These are phyloP conservation scores for Imbricaverruca yamaguchii DNA, from an alignment of 2,888 invertebrate species.

Conservation along the genomic window DNA sequence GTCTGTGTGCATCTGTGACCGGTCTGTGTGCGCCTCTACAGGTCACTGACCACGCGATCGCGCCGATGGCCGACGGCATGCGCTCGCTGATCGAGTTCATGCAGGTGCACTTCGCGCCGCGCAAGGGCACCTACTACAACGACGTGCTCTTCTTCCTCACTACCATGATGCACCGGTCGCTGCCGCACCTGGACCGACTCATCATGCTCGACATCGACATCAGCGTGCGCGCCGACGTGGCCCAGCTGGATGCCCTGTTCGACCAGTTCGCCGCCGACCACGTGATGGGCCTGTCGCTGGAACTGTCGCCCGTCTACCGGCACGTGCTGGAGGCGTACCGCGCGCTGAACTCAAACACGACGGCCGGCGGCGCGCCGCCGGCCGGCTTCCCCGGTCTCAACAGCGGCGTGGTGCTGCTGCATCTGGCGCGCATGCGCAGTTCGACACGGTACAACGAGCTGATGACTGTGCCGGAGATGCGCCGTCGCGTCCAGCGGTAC, in stretches of 20 bases:
- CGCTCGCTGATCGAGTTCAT: constrained; percentile 27
- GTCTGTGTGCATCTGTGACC: no score
- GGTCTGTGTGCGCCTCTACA: neutral
- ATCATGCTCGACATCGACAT: constrained; percentile 71
- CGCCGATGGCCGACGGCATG: constrained; percentile 28
- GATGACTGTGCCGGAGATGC: constrained; percentile 28
- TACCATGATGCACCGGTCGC: constrained; percentile 60
- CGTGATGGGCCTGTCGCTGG: constrained; percentile 63
- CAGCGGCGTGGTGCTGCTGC: constrained; percentile 66
- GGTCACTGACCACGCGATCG: neutral
- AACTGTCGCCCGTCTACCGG: constrained; percentile 68
- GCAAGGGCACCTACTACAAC: constrained; percentile 57
- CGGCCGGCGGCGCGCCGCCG: constrained; percentile 50
- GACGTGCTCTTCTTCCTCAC: constrained; percentile 71
- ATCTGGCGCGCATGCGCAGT: constrained; percentile 57
- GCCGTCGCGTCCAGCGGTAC: constrained; percentile 41
- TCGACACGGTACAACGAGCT: constrained; percentile 42
- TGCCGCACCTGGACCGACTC: constrained; percentile 54
- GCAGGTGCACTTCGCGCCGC: constrained; percentile 30
- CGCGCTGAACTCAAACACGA: constrained; percentile 52
- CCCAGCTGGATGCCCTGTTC: constrained; percentile 58
- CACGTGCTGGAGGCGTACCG: constrained; percentile 63
- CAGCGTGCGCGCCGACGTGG: constrained; percentile 60
- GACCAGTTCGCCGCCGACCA: constrained; percentile 51
- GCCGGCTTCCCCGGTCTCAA: constrained; percentile 62